Conservation (phyloP, 1,140 invertebrate genomes). For the Amyelois transitella region DNA sequence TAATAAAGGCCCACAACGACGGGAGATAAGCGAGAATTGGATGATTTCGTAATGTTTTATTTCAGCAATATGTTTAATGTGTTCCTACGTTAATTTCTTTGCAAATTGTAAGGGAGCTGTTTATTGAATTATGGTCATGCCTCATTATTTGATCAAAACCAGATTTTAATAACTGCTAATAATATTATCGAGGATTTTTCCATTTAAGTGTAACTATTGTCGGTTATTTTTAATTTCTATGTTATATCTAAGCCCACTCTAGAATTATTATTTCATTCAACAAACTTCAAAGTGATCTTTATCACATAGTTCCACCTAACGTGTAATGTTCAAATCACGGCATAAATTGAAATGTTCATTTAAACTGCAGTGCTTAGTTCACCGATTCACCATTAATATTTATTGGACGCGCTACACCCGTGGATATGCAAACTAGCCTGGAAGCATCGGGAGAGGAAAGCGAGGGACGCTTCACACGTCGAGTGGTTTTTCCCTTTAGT, state of each 20-base stretch:
- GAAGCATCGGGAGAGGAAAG: constrained; percentile 20
- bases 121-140: constrained; percentile 6
- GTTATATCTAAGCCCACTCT: no score
- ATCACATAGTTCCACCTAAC: no score
- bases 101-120: constrained; percentile 32
- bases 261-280: no score
- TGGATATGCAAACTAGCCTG: constrained; percentile 33
- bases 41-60: constrained; percentile 59
- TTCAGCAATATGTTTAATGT: constrained; percentile 48
- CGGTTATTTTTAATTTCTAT: no score
- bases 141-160: not conserved
- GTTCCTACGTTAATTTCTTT: constrained; percentile 39
- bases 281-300: no score
- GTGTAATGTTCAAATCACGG: not conserved
- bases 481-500: constrained; percentile 59
- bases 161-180: not conserved
- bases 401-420: constrained; percentile 6
- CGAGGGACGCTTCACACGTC: constrained; percentile 23
- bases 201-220: no score
- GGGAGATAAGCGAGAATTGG: constrained; percentile 59
- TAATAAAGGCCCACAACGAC: constrained; percentile 66
- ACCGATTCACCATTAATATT: constrained; percentile 19
- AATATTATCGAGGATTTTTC: no score
- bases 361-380: constrained; percentile 9
- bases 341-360: not conserved